These are phyloP conservation scores for Diaperis boleti DNA, from an alignment of 2,888 invertebrate species.

Conservation along the genomic window DNA sequence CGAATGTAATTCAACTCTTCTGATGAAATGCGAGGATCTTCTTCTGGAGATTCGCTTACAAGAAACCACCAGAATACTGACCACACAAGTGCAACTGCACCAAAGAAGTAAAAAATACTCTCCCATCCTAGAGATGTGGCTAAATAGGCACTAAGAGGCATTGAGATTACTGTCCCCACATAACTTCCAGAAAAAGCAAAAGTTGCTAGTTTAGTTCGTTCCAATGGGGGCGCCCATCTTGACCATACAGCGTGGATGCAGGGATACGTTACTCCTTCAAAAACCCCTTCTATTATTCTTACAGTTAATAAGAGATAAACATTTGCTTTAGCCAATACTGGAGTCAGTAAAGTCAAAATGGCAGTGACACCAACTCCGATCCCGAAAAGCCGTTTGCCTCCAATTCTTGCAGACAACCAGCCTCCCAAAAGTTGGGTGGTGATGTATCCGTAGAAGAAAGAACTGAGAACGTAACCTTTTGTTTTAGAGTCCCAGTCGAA, in stretches of 20 bases:
- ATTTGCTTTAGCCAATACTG: slow-evolving; percentile 80
- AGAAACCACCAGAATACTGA: slow-evolving; percentile 77
- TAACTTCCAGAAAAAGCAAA: slow-evolving; percentile 89
- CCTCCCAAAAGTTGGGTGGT: slow-evolving; percentile 87
- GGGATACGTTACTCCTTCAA: slow-evolving; percentile 80
- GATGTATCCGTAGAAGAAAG: slow-evolving; percentile 92
- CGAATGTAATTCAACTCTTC: slow-evolving; percentile 81
- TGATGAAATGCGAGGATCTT: slow-evolving; percentile 78
- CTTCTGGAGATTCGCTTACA: slow-evolving; percentile 80
- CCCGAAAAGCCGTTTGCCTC: slow-evolving; percentile 88
- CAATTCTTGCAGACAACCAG: slow-evolving; percentile 84
- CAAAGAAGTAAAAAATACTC: slow-evolving; percentile 84
- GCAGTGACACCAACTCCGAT: slow-evolving; percentile 84
- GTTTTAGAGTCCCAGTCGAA: slow-evolving; percentile 85
- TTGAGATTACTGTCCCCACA: slow-evolving; percentile 85
- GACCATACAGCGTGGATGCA: slow-evolving; percentile 88
- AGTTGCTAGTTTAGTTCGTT: slow-evolving; percentile 83
- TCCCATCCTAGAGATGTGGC: slow-evolving; percentile 84
- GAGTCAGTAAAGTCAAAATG: slow-evolving; percentile 83
- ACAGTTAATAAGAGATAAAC: slow-evolving; percentile 79
- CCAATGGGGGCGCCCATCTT: slow-evolving; percentile 85
- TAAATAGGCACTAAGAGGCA: slow-evolving; percentile 82
- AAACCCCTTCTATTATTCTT: slow-evolving; percentile 65
- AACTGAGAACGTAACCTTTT: slow-evolving; percentile 84
- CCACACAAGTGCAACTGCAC: slow-evolving; percentile 76